A percentile compares a stretch with the other conserved stretches of the same genome.
Evolutionary conservation across 2,797 vertebrate genomes (phyloP).

Genomic region (Coracias cyanogaster): DNA sequence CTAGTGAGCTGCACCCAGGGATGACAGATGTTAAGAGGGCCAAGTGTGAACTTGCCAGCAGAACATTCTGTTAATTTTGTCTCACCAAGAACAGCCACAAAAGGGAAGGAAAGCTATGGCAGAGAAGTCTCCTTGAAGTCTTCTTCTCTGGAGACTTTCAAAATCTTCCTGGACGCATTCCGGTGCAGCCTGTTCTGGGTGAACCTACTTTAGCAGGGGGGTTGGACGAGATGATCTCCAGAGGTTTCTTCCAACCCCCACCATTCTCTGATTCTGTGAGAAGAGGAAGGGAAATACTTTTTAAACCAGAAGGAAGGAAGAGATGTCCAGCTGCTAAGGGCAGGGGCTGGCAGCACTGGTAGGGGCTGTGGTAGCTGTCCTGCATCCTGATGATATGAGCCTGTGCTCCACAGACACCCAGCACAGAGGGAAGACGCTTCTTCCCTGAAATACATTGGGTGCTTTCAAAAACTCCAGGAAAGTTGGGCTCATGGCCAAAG

Average conservation of each 20-base stretch:
- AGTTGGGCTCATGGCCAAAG: not conserved
- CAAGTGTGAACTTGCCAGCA: not conserved
- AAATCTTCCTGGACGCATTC: not conserved
- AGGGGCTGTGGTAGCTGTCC: not conserved
- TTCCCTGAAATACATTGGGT: accelerated
- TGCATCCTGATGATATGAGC: not conserved
- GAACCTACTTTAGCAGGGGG: not conserved
- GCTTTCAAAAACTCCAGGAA: not conserved
- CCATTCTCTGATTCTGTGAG: not conserved
- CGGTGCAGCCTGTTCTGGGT: not conserved
- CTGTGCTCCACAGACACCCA: accelerated
- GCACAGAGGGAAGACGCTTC: not conserved
- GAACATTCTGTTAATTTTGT: not conserved
- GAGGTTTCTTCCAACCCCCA: not conserved
- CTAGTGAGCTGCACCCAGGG: not conserved
- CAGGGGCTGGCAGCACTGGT: not conserved
- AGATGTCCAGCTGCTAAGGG: not conserved
- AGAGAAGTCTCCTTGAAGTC: not conserved
- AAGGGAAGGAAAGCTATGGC: not conserved
- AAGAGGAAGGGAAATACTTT: not conserved
- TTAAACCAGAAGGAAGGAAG: not conserved
- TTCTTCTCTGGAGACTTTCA: not conserved
- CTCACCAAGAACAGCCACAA: not conserved
- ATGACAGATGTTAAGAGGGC: not conserved
- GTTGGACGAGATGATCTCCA: not conserved